These are phyloP conservation scores for Danaus plexippus DNA, from an alignment of 1,140 invertebrate species.

Conservation along the genomic window DNA sequence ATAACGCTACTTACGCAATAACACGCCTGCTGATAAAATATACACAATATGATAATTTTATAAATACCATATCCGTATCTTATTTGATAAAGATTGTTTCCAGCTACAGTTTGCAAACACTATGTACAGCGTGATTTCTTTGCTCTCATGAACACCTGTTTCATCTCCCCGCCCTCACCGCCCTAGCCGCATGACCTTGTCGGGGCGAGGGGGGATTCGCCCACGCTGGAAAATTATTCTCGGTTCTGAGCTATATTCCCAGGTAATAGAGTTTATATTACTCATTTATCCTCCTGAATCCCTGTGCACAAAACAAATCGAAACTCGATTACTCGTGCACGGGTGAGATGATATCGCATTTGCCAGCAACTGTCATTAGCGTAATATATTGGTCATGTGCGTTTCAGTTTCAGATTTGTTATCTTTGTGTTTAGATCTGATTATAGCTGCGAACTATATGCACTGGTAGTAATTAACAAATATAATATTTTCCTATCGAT, in stretches of 20 bases:
- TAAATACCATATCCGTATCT: no score
- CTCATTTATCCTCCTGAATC: slow-evolving; percentile 13
- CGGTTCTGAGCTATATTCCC: slow-evolving; percentile 13
- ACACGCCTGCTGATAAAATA: no score
- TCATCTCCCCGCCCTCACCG: slow-evolving; percentile 20
- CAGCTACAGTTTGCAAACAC: slow-evolving; percentile 9
- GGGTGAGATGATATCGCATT: slow-evolving; percentile 15
- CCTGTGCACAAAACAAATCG: slow-evolving; percentile 20
- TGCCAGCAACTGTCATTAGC: slow-evolving; percentile 11
- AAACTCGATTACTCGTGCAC: slow-evolving; percentile 18
- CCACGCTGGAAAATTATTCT: slow-evolving; percentile 19
- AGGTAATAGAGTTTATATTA: slow-evolving; percentile 9
- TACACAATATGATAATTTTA: no score
- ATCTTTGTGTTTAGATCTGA: no score
- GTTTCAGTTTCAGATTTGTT: slow-evolving; percentile 6
- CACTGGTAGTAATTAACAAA: no score
- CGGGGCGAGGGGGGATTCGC: slow-evolving; percentile 23
- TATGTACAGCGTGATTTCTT: slow-evolving; percentile 20
- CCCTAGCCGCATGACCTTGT: slow-evolving; percentile 34
- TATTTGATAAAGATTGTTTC: neutral
- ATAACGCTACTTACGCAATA: no score
- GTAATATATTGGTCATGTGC: slow-evolving; percentile 23
- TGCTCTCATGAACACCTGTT: slow-evolving; percentile 39
- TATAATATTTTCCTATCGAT: no score
- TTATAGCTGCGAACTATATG: no score